Percentiles rank a stretch among this genome's conserved stretches.
phyloP scores from a whole-genome alignment of 1,140 invertebrate species.

The Drosophila melanica region DNA sequence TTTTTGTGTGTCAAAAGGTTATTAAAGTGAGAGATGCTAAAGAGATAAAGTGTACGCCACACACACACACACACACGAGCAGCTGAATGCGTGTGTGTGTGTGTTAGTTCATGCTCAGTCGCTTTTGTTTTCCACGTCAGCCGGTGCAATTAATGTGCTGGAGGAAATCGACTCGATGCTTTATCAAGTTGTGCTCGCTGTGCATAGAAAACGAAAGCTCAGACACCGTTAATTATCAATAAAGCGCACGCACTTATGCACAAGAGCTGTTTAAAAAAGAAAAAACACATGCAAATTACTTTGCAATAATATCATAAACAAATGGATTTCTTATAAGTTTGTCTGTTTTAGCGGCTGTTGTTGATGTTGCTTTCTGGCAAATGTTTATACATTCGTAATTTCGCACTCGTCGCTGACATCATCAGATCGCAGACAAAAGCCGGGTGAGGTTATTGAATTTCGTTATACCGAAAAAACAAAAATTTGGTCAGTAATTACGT shows the following conservation, averaged over 20 bases:
- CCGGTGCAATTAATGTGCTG: conserved; percentile 36
- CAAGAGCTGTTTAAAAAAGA: conserved; percentile 6
- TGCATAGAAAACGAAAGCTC: conserved; percentile 68
- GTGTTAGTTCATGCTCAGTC: conserved; percentile 20
- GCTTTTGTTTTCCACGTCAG: conserved; percentile 43
- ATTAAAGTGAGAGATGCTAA: conserved; percentile 66
- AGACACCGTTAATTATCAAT: conserved; percentile 69
- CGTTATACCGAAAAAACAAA: conserved; percentile 1
- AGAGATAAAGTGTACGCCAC: conserved; percentile 30
- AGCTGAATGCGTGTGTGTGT: conserved; percentile 7
- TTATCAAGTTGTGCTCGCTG: conserved; percentile 21
- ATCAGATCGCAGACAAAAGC: conserved; percentile 44
- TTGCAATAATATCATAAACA: conserved; percentile 69
- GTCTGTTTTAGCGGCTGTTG: conserved; percentile 16
- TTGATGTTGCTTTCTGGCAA: conserved; percentile 7
- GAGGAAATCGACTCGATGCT: conserved; percentile 35
- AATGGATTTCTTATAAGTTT: conserved; percentile 51
- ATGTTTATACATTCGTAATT: conserved; percentile 63
- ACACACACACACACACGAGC: conserved; percentile 5
- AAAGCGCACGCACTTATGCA: conserved; percentile 63
- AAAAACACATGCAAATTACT: conserved; percentile 54
- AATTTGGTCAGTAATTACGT: conserved; percentile 19
- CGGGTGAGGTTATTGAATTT: conserved; percentile 66
- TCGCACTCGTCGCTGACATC: conserved; percentile 66
- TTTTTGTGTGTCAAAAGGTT: conserved; percentile 78